These are phyloP conservation scores for Xestia rhomboidea DNA, from an alignment of 2,888 invertebrate genomes.

Conservation along the genomic window DNA sequence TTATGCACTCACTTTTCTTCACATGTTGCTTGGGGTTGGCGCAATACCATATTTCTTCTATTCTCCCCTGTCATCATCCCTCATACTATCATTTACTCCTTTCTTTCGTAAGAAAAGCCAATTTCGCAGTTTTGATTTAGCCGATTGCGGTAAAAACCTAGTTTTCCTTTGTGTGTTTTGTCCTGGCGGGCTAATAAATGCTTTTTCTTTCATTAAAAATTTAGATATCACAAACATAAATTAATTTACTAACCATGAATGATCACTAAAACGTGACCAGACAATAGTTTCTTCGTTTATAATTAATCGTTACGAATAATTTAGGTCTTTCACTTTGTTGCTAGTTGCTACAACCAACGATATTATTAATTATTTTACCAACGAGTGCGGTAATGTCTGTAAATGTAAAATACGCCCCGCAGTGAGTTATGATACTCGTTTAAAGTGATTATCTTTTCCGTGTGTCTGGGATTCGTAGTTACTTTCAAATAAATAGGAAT, in stretches of 20 bases:
- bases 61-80: neutral
- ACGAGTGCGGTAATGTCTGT: constrained; percentile 29
- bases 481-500: neutral
- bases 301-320: neutral
- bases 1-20: neutral
- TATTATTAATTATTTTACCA: constrained; percentile 25
- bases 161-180: too few species aligned
- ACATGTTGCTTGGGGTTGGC: neutral
- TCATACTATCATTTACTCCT: neutral
- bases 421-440: constrained; percentile 34
- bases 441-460: constrained; percentile 35
- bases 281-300: neutral
- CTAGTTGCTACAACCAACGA: neutral
- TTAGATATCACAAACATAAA: neutral
- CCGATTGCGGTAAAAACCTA: neutral
- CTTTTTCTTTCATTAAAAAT: neutral
- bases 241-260: neutral
- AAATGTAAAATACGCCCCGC: constrained; percentile 33
- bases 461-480: constrained; percentile 22
- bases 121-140: neutral
- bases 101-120: neutral
- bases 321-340: neutral
- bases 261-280: neutral
- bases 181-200: too few species aligned
- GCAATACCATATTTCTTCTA: neutral